Base-by-base conservation (phyloP, 1,140 invertebrate genomes). In the Antheraea mylitta region DNA sequence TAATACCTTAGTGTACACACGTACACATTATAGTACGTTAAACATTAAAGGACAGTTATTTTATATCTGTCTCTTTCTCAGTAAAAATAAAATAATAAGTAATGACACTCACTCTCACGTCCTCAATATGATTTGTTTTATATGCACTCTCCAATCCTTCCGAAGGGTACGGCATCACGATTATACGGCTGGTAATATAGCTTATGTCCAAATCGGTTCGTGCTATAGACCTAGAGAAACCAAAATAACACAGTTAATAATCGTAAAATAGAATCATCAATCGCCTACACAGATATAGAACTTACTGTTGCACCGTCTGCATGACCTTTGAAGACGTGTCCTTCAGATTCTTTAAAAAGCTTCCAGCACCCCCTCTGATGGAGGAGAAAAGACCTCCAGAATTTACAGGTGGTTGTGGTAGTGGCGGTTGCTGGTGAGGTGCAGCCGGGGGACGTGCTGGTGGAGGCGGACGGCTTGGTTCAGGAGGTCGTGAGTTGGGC, bases 281-380 rank as follows among this genome's bases (percentile, higher is more conserved):
- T 63, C 10, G 36, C 22, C 1, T 63, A 8, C 61, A 66, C 2
- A 58, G 58, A 59, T 8, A 7, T 37, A 13, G 5, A 30, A 95
- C 95, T 95, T 91, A 97, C 96, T 98, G 97, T 86, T 98, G 98
- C 62, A 99, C 97, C 37, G 98, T 97, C 84, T 99, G 97, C 95
- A 99, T 98, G 16, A 99, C 97, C 94, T 98, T 99, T 18, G 95
- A 96, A 8, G 98, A 99, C 0, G 98, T 99, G 82, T 99, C 98
- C 87, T 98, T 99, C 16, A 99, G 93, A 86, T 99, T 99, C 77
- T 98, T 98, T 58, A 99, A 93, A 75, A 98, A 95, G 80, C 95
- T 97, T 18, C 96, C 97, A 42, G 97, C 96, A 60, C 96, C 97
- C 36, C 97, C 97, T 79, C 95, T 95, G 5, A 98, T 92, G 0